Evolutionary conservation across 2,797 vertebrate species (phyloP), one percentile per base, ranked within the genome.

Genomic region (Chaetodon trifasciatus): DNA sequence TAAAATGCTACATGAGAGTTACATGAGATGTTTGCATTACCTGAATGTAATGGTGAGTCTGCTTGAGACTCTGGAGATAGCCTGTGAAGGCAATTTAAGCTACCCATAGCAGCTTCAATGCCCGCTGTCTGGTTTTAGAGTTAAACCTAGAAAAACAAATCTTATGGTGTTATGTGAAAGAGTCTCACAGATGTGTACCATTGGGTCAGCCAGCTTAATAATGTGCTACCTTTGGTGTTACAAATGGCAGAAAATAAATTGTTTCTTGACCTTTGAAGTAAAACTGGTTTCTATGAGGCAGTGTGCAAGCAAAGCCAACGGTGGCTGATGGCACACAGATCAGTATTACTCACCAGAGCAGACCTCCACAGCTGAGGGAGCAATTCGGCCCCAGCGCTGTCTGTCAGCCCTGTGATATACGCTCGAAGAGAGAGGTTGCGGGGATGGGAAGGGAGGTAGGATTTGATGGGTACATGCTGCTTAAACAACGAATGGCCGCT

Each of bases 401-500:
- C 92, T 93, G 88, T 93, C 90, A 91, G 75, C 75, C 78, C 84
- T 82, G 86, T 90, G 89, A 92, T 90, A 83, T 78, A 80, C 60
- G 24, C 76, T 83, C 71, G 16, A 70, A 91, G 75, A 86, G 79
- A 73, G 84, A 63, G 81, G 85, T 61, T 77, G 77, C 52, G n/a
- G 28, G 37, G 81, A 80, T 66, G 69, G 78, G 76, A 79, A 65
- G 74, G 78, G 76, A 73, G 82, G 80, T 63, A 79, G 84, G 84
- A 84, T 89, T 86, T 93, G 92, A 95, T 90, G 89, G 92, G 82
- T 87, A 90, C 92, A 91, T 86, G 88, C 88, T 92, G 88, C 87
- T 92, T 84, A 87, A 87, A 94, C 84, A 82, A 81, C 46, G 60
- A 78, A 90, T 88, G 90, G 85, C 91, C 53, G 58, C 88, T 60